These are phyloP conservation scores for Platichthys stellatus DNA, from an alignment of 2,113 vertebrate species.

Conservation along the genomic window DNA sequence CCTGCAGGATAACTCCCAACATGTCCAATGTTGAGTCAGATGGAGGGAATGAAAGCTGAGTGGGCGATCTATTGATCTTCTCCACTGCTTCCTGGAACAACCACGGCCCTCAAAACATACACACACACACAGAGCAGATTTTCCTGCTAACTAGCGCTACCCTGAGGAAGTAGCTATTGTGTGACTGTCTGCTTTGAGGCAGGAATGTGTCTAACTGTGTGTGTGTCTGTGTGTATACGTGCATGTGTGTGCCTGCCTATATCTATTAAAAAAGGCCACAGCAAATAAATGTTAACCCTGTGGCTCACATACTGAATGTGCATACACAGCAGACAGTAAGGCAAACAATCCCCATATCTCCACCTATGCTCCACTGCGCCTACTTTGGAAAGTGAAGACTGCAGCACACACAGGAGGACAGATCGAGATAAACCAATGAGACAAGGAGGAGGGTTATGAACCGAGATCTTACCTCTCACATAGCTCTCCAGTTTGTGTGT, in stretches of 20 bases:
- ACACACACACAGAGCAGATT: conserved; percentile 52
- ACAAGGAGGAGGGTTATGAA: conserved; percentile 62
- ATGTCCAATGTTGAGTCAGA: conserved; percentile 78
- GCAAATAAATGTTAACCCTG: conserved; percentile 68
- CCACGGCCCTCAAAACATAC: conserved; percentile 59
- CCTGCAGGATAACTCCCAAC: conserved; percentile 70
- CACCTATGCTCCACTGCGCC: conserved; percentile 41
- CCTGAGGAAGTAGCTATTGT: conserved; percentile 76
- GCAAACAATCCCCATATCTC: conserved; percentile 54
- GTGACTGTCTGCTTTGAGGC: conserved; percentile 66
- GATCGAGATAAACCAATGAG: conserved; percentile 68
- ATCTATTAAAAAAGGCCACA: conserved; percentile 61
- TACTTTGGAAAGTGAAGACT: conserved; percentile 72
- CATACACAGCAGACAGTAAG: conserved; percentile 42
- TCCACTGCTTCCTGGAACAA: conserved; percentile 77
- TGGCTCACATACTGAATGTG: conserved; percentile 44
- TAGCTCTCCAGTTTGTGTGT: conserved; percentile 75
- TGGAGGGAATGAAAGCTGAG: conserved; percentile 75
- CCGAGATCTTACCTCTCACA: conserved; percentile 84
- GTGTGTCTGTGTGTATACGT: conserved; percentile 5
- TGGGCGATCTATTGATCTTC: conserved; percentile 80
- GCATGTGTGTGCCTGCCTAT: conserved; percentile 22
- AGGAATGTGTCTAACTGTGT: conserved; percentile 63
- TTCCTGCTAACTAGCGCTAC: conserved; percentile 70
- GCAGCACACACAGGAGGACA: conserved; percentile 69